A percentile compares a stretch with the other conserved stretches of the same genome.
Evolutionary conservation across 2,888 invertebrate genomes (phyloP).

Genomic region (Aelia acuminata): DNA sequence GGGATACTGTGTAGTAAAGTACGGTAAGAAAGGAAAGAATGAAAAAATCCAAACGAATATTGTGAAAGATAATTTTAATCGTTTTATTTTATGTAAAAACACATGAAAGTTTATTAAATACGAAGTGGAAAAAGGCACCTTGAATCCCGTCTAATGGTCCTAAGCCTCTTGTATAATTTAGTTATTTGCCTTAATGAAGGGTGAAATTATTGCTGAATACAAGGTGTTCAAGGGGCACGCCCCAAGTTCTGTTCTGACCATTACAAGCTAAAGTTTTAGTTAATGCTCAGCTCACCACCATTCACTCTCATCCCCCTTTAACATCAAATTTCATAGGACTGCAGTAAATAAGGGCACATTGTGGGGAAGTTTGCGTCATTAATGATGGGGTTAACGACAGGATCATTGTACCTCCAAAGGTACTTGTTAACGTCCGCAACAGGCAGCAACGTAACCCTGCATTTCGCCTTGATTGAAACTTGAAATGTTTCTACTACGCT

Average conservation of each 20-base stretch:
- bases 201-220: constrained; percentile 23
- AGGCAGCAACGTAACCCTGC: neutral
- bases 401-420: neutral
- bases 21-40: no score
- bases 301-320: neutral
- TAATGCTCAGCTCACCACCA: neutral
- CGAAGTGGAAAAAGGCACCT: neutral
- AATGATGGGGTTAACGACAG: neutral
- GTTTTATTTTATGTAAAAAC: no score
- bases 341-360: constrained; percentile 14
- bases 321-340: constrained; percentile 28
- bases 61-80: no score
- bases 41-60: no score
- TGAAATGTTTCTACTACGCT: neutral
- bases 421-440: neutral
- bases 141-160: neutral
- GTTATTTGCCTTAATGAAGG: neutral
- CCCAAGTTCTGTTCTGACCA: neutral
- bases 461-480: neutral
- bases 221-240: constrained; percentile 9
- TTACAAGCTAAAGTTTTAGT: constrained; percentile 18
- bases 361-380: constrained; percentile 18
- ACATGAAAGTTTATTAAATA: neutral
- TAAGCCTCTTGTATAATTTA: neutral
- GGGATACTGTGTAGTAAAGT: no score